phyloP scores from a whole-genome alignment of 2,113 vertebrate genomes.

The Leptobrachium ailaonicum region DNA sequence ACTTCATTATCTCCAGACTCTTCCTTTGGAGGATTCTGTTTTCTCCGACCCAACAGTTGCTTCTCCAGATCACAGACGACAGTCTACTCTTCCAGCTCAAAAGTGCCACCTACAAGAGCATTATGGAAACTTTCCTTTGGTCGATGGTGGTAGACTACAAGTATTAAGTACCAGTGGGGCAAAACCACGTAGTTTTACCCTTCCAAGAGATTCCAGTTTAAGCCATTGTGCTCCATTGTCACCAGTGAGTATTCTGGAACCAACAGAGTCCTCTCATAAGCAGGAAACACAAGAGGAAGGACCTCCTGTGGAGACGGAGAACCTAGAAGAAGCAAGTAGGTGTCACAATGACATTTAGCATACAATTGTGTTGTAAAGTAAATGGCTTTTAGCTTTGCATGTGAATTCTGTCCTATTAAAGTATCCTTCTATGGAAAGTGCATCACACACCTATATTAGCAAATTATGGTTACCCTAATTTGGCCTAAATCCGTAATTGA shows the following conservation, averaged over 20 bases:
- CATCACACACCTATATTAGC: background rate
- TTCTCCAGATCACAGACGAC: constrained; percentile 84
- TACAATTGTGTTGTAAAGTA: background rate
- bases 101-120: constrained; percentile 91
- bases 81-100: constrained; percentile 93
- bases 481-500: background rate
- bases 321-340: constrained; percentile 77
- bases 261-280: constrained; percentile 72
- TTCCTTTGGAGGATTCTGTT: constrained; percentile 91
- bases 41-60: constrained; percentile 82
- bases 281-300: constrained; percentile 73
- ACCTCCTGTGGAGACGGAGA: constrained; percentile 70
- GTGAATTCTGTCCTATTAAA: background rate
- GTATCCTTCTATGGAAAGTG: background rate
- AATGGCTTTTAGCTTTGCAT: background rate
- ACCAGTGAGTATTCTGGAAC: constrained; percentile 73
- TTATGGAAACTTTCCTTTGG: constrained; percentile 88
- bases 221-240: constrained; percentile 83
- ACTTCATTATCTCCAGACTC: constrained; percentile 94
- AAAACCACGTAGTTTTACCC: constrained; percentile 93
- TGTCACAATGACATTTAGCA: constrained; percentile 48
- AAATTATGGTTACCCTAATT: too few species aligned
- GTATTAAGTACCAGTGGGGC: constrained; percentile 73
- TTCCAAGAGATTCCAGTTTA: constrained; percentile 92
- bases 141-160: constrained; percentile 74